A percentile compares a stretch with the other conserved stretches of the same genome.
phyloP scores from a whole-genome alignment of 2,113 vertebrate genomes.

The Macquaria australasica region DNA sequence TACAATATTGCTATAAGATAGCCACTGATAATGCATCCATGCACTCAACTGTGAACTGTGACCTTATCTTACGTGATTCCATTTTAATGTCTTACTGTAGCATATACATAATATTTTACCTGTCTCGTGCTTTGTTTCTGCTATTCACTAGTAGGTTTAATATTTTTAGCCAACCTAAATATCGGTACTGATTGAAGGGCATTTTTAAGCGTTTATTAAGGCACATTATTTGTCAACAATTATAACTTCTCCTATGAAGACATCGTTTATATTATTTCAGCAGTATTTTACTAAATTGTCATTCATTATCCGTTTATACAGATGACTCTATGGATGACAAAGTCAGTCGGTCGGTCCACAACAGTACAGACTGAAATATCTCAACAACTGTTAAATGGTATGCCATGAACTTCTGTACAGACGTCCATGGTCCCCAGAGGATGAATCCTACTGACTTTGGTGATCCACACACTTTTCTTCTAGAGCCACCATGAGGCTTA shows the following conservation, averaged over 20 bases:
- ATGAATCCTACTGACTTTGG: not conserved
- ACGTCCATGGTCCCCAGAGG: conserved; percentile 11
- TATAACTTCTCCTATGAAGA: not conserved
- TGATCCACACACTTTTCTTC: conserved; percentile 3
- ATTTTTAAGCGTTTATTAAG: not conserved
- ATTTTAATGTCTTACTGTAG: conserved; percentile 25
- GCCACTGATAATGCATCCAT: not conserved
- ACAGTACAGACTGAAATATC: not conserved
- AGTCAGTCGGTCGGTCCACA: not conserved
- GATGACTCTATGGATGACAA: not conserved
- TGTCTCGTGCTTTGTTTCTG: not conserved
- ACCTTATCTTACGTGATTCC: not conserved
- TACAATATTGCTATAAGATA: not conserved
- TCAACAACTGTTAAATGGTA: not conserved
- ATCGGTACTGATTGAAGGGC: too few relatives aligned
- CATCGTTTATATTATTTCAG: not conserved
- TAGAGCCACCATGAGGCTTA: not conserved
- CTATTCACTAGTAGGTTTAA: conserved; percentile 2
- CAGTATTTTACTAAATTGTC: not conserved
- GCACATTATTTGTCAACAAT: too few relatives aligned
- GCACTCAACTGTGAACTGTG: conserved; percentile 12
- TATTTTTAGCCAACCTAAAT: not conserved
- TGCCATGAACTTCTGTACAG: not conserved
- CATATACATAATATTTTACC: conserved; percentile 5
- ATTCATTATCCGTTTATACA: not conserved